Base-by-base conservation (phyloP, 2,113 vertebrate genomes). In the Ciconia maguari region DNA sequence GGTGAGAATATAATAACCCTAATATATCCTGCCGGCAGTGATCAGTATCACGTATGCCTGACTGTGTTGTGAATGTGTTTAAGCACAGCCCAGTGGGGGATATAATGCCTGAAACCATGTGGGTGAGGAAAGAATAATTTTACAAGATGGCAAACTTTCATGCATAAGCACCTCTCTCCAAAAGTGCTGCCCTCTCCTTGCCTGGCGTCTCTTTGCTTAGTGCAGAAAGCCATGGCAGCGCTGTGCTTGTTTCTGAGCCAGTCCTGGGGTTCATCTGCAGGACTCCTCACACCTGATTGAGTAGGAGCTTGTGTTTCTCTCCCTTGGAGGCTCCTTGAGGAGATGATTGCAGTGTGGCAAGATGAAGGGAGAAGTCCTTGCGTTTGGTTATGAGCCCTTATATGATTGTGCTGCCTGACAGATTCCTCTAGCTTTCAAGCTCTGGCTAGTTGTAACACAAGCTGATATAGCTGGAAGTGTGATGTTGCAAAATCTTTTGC, bases 1-100 rank as follows among this genome's bases (percentile, higher is more conserved):
- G 79, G 78, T 83, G 87, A 95, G 96, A 83, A 91, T 95, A 64
- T 91, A 96, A 94, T 94, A 97, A 96, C 74, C 57, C 66, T 90
- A 87, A 94, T 96, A 85, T 17, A 82, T 66, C 82, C 87, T 94
- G 93, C 80, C 92, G 92, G 94, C 90, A 90, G 79, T 16, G 70
- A 90, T 91, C 84, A 77, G 41, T n/a, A 1, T 95, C 79, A 66
- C 0, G 1, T 74, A 41, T 60, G 51, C 60, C 71, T 70, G 83
- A 38, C 83, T 91, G 65, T 77, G 58, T 55, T 46, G 79, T 46
- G 79, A 74, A 62, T 51, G 84, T 95, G 82, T 87, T 96, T 46
- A 49, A 85, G 64, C 54, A 29, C 30, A 83, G 62, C 71, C 71
- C 75, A 34, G 68, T 58, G 71, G 64, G 85, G 58, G 12, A 41